Base-by-base conservation (phyloP, 2,797 vertebrate genomes). In the Dendrocincla tyrannina region DNA sequence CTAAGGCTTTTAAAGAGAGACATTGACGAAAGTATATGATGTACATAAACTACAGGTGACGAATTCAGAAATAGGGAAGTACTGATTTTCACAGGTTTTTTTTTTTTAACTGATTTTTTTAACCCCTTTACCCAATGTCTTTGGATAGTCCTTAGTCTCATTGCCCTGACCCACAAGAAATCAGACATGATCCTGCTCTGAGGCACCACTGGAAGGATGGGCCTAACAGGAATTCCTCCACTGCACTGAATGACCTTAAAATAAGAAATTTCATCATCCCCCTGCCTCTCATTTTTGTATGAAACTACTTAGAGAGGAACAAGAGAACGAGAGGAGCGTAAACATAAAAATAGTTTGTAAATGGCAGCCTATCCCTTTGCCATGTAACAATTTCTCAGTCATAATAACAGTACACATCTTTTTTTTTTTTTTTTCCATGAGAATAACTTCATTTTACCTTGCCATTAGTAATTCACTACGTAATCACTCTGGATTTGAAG, bases 401-500 rank as follows among this genome's bases (percentile, higher is more conserved):
- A 42, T 84, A 93, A 59, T 55, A 90, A 83, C 58, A 91, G 74
- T 68, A 82, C 80, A 77, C 41, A 83, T 63, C 15, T 56, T 76
- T 70, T 78, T 59, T 35, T 35, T 35, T 35, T 35, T 35, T 42
- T 79, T 95, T 96, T 91, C 82, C 68, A 84, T 74, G 58, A 95
- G 90, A 91, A 96, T 66, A 74, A 74, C 92, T 95, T n/a, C 77
- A 74, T 93, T 93, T 96, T 94, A 91, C 74, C 55, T 68, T 75
- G n/a, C 53, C 58, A 64, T 94, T 94, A 96, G 89, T 95, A 94
- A 91, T 89, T 91, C 66, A 80, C 69, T 82, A 83, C 60, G 41
- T 85, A 95, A 93, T 94, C 94, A 85, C 66, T 72, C 33, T 52
- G 75, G 77, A 95, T 86, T 96, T 93, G 52, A 91, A 95, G 85